phyloP scores from a whole-genome alignment of 2,797 vertebrate genomes.

The Pteropus rufus region DNA sequence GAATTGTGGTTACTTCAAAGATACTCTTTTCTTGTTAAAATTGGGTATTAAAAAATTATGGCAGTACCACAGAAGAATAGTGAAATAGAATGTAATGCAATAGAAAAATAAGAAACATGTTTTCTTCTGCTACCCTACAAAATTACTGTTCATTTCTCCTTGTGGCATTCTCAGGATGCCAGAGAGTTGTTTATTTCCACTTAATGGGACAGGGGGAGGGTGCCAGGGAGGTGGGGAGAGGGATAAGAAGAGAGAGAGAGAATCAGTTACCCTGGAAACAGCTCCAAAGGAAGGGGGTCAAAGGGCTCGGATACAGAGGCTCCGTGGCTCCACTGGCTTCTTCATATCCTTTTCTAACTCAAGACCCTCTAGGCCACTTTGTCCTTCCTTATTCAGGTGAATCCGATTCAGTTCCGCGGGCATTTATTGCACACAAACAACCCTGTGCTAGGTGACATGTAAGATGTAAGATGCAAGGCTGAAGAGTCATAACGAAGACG shows the following conservation, averaged over 20 bases:
- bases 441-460: no score
- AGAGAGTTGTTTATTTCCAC: neutral
- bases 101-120: conserved; percentile 1
- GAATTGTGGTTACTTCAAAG: conserved; percentile 26
- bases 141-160: conserved; percentile 9
- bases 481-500: neutral
- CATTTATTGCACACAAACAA: neutral
- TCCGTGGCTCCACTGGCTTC: neutral
- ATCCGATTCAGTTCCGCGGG: neutral
- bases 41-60: neutral
- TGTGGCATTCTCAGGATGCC: neutral
- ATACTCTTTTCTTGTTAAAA: neutral
- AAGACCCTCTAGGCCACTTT: neutral
- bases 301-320: neutral
- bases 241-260: neutral
- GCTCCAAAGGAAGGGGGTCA: neutral
- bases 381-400: neutral
- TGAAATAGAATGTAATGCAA: neutral
- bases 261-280: conserved; percentile 22
- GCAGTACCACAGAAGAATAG: neutral
- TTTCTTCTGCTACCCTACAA: neutral
- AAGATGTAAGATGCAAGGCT: neutral
- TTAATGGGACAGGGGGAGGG: neutral
- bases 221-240: neutral
- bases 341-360: neutral